These are phyloP conservation scores for Drosophila limbata DNA, from an alignment of 2,888 invertebrate species.

Conservation along the genomic window DNA sequence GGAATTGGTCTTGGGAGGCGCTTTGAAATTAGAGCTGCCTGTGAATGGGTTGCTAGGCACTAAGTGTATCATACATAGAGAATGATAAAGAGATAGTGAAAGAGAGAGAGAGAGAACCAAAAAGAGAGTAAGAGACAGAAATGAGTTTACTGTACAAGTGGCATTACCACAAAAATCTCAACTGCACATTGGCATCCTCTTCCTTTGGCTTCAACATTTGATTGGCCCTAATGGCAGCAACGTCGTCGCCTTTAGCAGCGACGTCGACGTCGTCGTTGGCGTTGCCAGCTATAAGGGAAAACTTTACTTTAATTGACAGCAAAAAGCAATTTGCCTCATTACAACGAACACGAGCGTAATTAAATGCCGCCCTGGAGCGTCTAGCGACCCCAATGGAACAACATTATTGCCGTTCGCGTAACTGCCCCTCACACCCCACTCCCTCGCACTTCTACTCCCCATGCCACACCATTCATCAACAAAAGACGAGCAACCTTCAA, in stretches of 20 bases:
- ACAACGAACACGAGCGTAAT: slow-evolving; percentile 77
- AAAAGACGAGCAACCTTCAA: slow-evolving; percentile 60
- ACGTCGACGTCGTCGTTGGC: slow-evolving; percentile 8
- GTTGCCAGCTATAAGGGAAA: slow-evolving; percentile 66
- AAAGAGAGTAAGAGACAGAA: not conserved
- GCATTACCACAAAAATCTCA: slow-evolving; percentile 58
- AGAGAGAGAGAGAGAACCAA: too few relatives aligned
- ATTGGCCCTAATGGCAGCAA: slow-evolving; percentile 60
- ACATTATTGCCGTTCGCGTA: slow-evolving; percentile 38
- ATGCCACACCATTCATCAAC: not conserved
- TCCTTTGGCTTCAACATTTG: slow-evolving; percentile 50
- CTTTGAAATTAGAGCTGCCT: slow-evolving; percentile 38
- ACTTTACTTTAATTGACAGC: slow-evolving; percentile 81
- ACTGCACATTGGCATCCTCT: slow-evolving; percentile 19
- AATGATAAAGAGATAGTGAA: not conserved
- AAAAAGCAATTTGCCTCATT: slow-evolving; percentile 81
- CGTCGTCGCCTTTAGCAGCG: slow-evolving; percentile 14
- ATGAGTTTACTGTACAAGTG: slow-evolving; percentile 56
- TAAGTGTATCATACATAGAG: not conserved
- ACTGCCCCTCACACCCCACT: not conserved
- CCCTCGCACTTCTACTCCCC: not conserved
- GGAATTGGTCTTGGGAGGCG: slow-evolving; percentile 14
- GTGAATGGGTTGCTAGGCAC: slow-evolving; percentile 11
- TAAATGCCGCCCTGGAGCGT: slow-evolving; percentile 69
- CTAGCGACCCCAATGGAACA: slow-evolving; percentile 56